Base-by-base conservation (phyloP, 2,888 invertebrate genomes). In the Drosophila mayaguana region DNA sequence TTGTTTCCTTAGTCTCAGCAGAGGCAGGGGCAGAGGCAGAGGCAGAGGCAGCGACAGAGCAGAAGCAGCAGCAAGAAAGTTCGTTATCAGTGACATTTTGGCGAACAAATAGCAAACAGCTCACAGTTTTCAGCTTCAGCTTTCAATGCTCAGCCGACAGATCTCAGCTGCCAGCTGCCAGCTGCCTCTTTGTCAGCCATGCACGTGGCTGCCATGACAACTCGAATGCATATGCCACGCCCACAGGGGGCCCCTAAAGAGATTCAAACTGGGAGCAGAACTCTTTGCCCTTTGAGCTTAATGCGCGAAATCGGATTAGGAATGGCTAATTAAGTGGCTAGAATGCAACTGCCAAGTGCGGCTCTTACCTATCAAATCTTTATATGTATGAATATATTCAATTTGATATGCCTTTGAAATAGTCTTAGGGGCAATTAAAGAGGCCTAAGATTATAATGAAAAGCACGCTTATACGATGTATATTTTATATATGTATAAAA, bases 41-140 rank as follows among this genome's bases (percentile, higher is more conserved):
- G 11, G 36, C 82, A 42, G 42, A 3, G 4, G 18, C 42, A 7
- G n/a, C n/a, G 2, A 18, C 42, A 42, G 42, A 83, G 81, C 85
- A 73, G 62, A 78, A 80, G 65, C 70, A 64, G 25, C 82, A 63
- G 67, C 76, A 70, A 70, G 77, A 76, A 84, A 84, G 79, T 87
- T 84, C 70, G 85, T 87, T 84, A 87, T 84, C 84, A 84, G 88
- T 82, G 88, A 84, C 88, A 87, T 84, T 84, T 87, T 65, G 75
- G 72, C 72, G 64, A 73, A 80, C 77, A 75, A 80, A 81, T 75
- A 73, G 75, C 81, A 81, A 74, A 79, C 62, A 81, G 66, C 57
- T 72, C 43, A 48, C 66, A 68, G 54, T 64, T 62, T 28, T 14
- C 28, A 20, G 56, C 20, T 28, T 14, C 28, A 20, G 56, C 20